These are phyloP conservation scores for Salpingus planirostris DNA, from an alignment of 2,888 invertebrate genomes.

Conservation along the genomic window DNA sequence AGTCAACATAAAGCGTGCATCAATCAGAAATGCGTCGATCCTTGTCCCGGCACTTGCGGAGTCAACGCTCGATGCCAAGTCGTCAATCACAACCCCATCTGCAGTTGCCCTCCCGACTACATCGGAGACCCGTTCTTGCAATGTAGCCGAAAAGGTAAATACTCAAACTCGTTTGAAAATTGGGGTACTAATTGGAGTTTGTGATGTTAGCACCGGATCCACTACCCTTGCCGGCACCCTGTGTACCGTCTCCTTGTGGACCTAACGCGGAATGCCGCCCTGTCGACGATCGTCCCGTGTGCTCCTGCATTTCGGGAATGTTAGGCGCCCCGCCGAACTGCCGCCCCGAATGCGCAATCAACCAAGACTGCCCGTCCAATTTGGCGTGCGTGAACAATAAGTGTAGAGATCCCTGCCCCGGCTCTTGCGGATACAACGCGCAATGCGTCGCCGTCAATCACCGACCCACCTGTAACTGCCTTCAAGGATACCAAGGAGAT, in stretches of 20 bases:
- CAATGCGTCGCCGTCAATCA: conserved; percentile 67
- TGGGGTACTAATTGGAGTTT: neutral
- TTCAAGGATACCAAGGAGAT: conserved; percentile 68
- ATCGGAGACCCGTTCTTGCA: conserved; percentile 53
- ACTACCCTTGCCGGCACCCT: conserved; percentile 54
- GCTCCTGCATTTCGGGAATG: conserved; percentile 64
- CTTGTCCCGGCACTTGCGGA: conserved; percentile 54
- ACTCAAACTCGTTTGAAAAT: neutral
- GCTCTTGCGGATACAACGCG: conserved; percentile 69
- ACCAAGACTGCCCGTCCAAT: conserved; percentile 67
- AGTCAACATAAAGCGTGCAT: conserved; percentile 52
- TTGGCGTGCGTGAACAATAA: conserved; percentile 63
- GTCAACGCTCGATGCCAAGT: conserved; percentile 50
- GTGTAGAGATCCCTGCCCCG: conserved; percentile 68
- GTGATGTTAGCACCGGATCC: conserved; percentile 27
- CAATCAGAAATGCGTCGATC: conserved; percentile 54
- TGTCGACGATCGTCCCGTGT: conserved; percentile 57
- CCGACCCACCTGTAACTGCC: conserved; percentile 65
- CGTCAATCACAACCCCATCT: conserved; percentile 54
- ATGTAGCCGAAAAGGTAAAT: conserved; percentile 43
- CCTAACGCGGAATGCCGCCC: conserved; percentile 59
- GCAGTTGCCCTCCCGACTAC: conserved; percentile 51
- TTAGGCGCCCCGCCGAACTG: conserved; percentile 73
- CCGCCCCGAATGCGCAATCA: conserved; percentile 67
- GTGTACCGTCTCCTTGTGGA: conserved; percentile 66